Conservation (phyloP, 2,113 vertebrate species). For the Thomomys bottae region DNA sequence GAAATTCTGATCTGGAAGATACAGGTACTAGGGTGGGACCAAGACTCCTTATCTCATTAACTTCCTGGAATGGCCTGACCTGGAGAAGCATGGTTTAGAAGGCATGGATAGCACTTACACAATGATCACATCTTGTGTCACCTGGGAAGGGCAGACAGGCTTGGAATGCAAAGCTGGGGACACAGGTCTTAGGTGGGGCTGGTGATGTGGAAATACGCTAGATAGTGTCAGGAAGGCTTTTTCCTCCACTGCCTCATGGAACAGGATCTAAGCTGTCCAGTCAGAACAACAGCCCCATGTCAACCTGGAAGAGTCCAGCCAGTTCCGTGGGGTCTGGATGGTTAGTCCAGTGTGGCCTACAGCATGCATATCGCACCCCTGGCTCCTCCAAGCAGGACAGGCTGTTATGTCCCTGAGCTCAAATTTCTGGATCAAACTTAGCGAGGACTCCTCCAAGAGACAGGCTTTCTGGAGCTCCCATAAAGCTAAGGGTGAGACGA, state of each 20-base stretch:
- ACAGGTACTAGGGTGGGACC: fast-evolving
- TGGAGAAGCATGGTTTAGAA: neutral
- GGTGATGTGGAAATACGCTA: too few species aligned
- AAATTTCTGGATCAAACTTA: neutral
- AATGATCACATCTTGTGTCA: neutral
- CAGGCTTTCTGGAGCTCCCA: neutral
- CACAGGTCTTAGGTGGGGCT: neutral
- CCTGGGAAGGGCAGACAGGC: neutral
- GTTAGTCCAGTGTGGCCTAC: neutral
- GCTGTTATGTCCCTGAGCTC: neutral
- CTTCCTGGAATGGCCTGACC: too few species aligned
- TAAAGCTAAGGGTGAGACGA: neutral
- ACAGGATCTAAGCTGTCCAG: neutral
- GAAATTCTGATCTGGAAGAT: neutral
- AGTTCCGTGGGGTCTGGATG: neutral
- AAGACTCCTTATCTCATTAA: neutral
- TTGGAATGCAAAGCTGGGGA: neutral
- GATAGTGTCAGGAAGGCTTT: neutral
- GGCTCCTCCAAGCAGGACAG: neutral
- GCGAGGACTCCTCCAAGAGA: neutral
- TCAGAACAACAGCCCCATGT: neutral
- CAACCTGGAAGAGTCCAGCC: neutral
- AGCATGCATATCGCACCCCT: too few species aligned
- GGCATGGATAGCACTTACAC: neutral
- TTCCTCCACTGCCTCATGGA: neutral